phyloP scores from a whole-genome alignment of 2,797 vertebrate genomes.

The Leptoclinus maculatus region DNA sequence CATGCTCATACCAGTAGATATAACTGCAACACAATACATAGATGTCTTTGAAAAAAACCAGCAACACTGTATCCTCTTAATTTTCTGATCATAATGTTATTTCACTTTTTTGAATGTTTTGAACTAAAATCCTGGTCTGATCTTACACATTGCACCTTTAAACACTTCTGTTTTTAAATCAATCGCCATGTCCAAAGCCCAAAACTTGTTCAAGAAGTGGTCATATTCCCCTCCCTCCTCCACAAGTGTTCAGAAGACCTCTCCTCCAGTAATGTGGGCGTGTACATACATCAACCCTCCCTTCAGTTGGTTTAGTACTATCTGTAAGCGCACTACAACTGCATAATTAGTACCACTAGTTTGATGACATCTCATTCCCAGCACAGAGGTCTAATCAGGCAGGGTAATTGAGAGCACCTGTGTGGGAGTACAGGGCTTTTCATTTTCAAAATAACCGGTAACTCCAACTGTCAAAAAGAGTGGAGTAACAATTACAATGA shows the following conservation, averaged over 20 bases:
- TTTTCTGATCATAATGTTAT: background rate
- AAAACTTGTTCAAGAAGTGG: background rate
- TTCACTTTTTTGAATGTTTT: background rate
- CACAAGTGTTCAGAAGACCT: background rate
- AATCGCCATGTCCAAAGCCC: no score
- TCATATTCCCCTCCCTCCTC: background rate
- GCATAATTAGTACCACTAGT: background rate
- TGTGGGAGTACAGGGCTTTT: conserved; percentile 2
- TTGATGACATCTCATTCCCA: conserved; percentile 2
- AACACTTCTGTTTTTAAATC: background rate
- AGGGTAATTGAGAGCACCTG: conserved; percentile 9
- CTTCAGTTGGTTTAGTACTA: background rate
- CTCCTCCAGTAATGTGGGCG: background rate
- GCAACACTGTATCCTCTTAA: background rate
- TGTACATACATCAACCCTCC: background rate
- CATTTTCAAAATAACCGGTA: conserved; percentile 1
- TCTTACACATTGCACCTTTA: background rate
- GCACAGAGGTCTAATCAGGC: conserved; percentile 12
- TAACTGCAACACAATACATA: background rate
- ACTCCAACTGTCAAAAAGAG: conserved; percentile 1
- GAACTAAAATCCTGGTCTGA: background rate
- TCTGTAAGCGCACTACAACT: background rate
- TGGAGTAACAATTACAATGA: background rate
- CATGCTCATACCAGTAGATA: background rate
- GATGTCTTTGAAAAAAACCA: background rate